These are phyloP conservation scores for Sebastiscus albofasciatus DNA, from an alignment of 2,797 vertebrate species.

Conservation along the genomic window DNA sequence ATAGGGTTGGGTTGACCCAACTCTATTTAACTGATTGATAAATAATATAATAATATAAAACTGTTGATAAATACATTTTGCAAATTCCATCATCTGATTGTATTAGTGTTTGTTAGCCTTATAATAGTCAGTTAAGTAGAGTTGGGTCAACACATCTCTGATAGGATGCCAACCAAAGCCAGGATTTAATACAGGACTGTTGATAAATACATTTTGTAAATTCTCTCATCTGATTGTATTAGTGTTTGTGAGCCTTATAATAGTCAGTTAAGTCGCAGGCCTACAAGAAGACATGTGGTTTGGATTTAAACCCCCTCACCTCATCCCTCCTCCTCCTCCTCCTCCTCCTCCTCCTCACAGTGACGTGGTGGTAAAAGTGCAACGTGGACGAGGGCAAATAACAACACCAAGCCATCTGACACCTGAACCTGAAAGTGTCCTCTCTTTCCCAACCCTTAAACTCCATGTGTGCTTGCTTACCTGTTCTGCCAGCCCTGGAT, in stretches of 20 bases:
- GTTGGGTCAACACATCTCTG: background rate
- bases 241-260: background rate
- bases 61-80: no score
- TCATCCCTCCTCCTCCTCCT: background rate
- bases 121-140: background rate
- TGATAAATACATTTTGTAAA: no score
- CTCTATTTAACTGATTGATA: no score
- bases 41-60: no score
- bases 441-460: background rate
- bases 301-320: slow-evolving; percentile 1
- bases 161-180: background rate
- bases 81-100: no score
- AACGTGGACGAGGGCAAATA: slow-evolving; percentile 73
- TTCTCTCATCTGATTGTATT: no score
- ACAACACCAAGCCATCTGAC: slow-evolving; percentile 46
- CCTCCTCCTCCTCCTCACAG: slow-evolving; percentile 3
- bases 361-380: slow-evolving; percentile 73
- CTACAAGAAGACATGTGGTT: background rate
- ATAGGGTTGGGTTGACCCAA: background rate
- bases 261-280: background rate
- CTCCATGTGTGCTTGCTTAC: slow-evolving; percentile 73
- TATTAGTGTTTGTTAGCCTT: no score
- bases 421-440: background rate
- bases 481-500: slow-evolving; percentile 99
- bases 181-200: no score